Conservation (phyloP, 2,888 invertebrate genomes). For the Amphiduros pacificus region DNA sequence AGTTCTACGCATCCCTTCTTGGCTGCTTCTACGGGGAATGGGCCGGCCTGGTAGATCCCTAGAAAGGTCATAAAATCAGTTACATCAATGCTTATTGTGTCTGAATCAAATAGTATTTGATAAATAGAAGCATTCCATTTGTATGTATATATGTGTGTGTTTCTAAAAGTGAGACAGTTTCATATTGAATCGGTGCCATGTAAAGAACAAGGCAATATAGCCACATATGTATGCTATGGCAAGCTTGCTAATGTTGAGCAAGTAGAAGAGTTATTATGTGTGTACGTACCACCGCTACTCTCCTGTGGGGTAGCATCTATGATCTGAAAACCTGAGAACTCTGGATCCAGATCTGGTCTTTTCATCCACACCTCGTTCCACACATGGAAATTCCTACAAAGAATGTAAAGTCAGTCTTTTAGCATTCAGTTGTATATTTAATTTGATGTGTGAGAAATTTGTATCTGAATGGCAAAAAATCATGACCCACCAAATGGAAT, state of each 20-base stretch:
- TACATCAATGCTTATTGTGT: background rate
- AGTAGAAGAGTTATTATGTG: no score
- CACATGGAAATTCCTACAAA: slow-evolving; percentile 53
- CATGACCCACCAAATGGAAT: slow-evolving; percentile 50
- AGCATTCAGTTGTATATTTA: no score
- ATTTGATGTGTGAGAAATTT: no score
- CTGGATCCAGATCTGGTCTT: slow-evolving; percentile 47
- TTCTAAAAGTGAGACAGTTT: background rate
- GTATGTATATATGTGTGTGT: no score
- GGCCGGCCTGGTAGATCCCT: slow-evolving; percentile 8
- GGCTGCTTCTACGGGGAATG: slow-evolving; percentile 1
- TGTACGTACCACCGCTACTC: slow-evolving; percentile 44
- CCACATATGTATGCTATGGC: no score
- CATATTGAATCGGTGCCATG: background rate
- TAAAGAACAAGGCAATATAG: background rate
- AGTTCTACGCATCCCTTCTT: background rate
- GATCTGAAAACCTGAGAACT: slow-evolving; percentile 54
- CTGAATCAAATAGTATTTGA: background rate
- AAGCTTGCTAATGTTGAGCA: no score
- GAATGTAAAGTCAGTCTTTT: background rate
- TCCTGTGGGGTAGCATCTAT: slow-evolving; percentile 55
- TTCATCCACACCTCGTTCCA: slow-evolving; percentile 55
- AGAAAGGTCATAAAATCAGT: background rate
- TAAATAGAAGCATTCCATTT: background rate
- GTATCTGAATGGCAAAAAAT: no score